These are phyloP conservation scores for Ptilodon capucinus DNA, from an alignment of 2,888 invertebrate genomes.

Conservation along the genomic window DNA sequence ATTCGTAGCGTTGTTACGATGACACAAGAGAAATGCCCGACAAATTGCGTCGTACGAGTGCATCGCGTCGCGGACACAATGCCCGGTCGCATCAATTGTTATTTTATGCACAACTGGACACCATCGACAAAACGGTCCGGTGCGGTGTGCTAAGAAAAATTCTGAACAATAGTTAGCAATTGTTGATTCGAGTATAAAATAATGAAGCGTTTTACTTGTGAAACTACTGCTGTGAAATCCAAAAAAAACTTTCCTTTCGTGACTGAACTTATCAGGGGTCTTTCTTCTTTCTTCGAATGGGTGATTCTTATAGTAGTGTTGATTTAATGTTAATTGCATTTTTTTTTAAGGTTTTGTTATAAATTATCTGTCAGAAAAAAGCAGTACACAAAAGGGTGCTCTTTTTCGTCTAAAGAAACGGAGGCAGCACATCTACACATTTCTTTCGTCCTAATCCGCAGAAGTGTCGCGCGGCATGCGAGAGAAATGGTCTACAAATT, in stretches of 20 bases:
- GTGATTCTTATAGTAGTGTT: too few relatives aligned
- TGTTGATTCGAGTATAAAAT: too few relatives aligned
- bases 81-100: constrained; percentile 58
- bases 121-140: constrained; percentile 35
- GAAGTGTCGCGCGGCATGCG: constrained; percentile 60
- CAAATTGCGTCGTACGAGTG: constrained; percentile 69
- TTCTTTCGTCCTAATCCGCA: constrained; percentile 56
- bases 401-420: not conserved
- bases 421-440: constrained; percentile 38
- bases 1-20: constrained; percentile 65
- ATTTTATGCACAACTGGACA: constrained; percentile 63
- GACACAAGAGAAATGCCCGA: constrained; percentile 70
- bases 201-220: too few relatives aligned
- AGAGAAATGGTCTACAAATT: constrained; percentile 75
- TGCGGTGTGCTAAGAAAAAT: constrained; percentile 32
- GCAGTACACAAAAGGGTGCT: not conserved
- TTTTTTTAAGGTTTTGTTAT: too few relatives aligned
- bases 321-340: too few relatives aligned
- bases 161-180: constrained; percentile 19
- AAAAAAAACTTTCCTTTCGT: too few relatives aligned
- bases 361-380: not conserved
- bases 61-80: constrained; percentile 51
- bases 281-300: too few relatives aligned
- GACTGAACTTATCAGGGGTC: too few relatives aligned
- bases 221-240: too few relatives aligned